Evolutionary conservation across 2,797 vertebrate genomes (phyloP).

Genomic region (Acomys russatus): DNA sequence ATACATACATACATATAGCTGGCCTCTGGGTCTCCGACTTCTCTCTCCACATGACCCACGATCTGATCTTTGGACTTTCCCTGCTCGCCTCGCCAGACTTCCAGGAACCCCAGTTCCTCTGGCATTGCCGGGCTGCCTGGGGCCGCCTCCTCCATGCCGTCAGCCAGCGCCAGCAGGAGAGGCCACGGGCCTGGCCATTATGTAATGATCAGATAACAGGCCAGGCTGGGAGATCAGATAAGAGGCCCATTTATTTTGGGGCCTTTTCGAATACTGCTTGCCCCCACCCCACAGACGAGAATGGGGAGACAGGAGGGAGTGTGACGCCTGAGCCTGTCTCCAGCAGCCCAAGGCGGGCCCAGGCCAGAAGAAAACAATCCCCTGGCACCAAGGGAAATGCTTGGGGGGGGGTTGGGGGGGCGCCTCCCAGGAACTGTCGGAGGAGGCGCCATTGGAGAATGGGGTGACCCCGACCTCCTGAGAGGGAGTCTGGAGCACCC

Average conservation of each 20-base stretch:
- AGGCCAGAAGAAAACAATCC: slow-evolving; percentile 81
- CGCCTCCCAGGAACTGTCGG: slow-evolving; percentile 71
- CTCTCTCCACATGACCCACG: background rate
- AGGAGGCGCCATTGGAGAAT: slow-evolving; percentile 57
- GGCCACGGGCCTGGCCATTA: slow-evolving; percentile 86
- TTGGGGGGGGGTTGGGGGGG: background rate
- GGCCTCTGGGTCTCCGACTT: background rate
- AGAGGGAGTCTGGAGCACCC: background rate
- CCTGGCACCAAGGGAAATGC: slow-evolving; percentile 81
- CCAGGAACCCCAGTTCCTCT: slow-evolving; percentile 84
- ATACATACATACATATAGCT: background rate
- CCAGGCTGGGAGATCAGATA: slow-evolving; percentile 90
- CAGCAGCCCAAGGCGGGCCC: slow-evolving; percentile 72
- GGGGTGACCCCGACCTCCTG: slow-evolving; percentile 39
- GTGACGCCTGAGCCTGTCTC: background rate
- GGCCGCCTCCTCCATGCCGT: slow-evolving; percentile 81
- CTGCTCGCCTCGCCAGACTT: slow-evolving; percentile 79
- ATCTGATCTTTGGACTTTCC: slow-evolving; percentile 61
- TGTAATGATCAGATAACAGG: slow-evolving; percentile 93
- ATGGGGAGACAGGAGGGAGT: slow-evolving; percentile 78
- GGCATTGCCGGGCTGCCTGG: slow-evolving; percentile 56
- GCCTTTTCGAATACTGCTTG: slow-evolving; percentile 81
- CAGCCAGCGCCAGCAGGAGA: slow-evolving; percentile 83
- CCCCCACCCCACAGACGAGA: slow-evolving; percentile 68
- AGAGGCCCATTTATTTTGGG: slow-evolving; percentile 89